These are phyloP conservation scores for Chromobotia macracanthus DNA, from an alignment of 2,797 vertebrate species.

Conservation along the genomic window DNA sequence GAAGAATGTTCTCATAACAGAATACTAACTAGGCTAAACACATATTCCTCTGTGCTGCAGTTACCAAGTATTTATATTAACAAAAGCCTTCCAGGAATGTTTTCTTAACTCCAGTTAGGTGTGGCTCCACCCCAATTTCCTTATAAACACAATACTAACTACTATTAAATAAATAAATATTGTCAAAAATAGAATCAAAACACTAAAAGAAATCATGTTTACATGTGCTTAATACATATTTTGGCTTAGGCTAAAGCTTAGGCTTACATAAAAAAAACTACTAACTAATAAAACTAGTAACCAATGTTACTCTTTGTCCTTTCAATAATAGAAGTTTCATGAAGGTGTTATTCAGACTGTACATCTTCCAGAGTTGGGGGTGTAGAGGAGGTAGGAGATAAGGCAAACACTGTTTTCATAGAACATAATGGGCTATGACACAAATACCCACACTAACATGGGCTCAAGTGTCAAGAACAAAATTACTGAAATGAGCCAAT, in stretches of 20 bases:
- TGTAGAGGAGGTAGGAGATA: not conserved
- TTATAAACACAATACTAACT: not conserved
- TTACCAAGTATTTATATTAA: not conserved
- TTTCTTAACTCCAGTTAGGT: not conserved
- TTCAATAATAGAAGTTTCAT: no score
- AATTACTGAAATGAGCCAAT: not conserved
- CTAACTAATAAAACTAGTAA: no score
- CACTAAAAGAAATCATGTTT: no score
- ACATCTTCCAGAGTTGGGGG: not conserved
- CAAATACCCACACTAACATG: not conserved
- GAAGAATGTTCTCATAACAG: not conserved
- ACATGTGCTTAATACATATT: no score
- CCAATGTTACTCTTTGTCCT: no score
- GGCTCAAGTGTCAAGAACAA: not conserved
- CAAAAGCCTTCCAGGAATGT: not conserved
- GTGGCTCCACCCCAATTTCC: not conserved
- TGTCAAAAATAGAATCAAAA: no score
- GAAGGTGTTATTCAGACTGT: not conserved
- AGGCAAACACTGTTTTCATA: slow-evolving; percentile 24
- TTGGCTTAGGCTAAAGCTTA: no score
- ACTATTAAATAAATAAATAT: no score
- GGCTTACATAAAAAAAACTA: no score
- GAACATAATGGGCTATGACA: slow-evolving; percentile 25
- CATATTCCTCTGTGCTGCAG: not conserved
- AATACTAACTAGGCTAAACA: not conserved